Conservation (phyloP, 2,113 vertebrate genomes). For the Psittacula cyanocephala region DNA sequence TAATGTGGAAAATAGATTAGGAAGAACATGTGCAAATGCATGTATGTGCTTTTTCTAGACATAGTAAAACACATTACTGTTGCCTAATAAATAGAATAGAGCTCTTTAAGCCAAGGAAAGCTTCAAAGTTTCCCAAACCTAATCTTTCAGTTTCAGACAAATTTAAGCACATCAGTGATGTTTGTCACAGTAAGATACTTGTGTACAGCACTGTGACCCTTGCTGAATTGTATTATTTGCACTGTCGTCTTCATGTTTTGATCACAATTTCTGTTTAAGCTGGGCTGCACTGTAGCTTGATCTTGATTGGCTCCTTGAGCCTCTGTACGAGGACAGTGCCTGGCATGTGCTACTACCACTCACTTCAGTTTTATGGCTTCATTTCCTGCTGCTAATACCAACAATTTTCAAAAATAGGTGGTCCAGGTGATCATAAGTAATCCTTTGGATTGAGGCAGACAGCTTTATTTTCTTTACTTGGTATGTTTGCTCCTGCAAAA, state of each 20-base stretch:
- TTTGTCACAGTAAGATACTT: neutral
- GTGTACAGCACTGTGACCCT: rapidly evolving
- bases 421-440: rapidly evolving
- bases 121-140: neutral
- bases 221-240: neutral
- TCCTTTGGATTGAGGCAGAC: neutral
- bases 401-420: neutral
- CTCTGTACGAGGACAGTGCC: rapidly evolving
- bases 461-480: neutral
- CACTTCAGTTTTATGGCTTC: neutral
- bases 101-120: neutral
- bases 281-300: neutral
- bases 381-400: neutral
- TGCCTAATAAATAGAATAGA: neutral
- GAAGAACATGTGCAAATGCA: neutral
- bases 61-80: neutral
- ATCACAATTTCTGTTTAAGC: neutral
- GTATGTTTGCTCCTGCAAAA: neutral
- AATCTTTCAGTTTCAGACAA: neutral
- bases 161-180: neutral
- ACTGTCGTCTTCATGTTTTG: neutral
- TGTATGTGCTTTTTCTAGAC: neutral
- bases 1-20: neutral
- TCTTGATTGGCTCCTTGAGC: rapidly evolving
- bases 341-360: rapidly evolving